A percentile compares a stretch with the other conserved stretches of the same genome.
These are phyloP conservation scores for Hippopotamus amphibius DNA, from an alignment of 2,113 vertebrate species.

Conservation along the genomic window DNA sequence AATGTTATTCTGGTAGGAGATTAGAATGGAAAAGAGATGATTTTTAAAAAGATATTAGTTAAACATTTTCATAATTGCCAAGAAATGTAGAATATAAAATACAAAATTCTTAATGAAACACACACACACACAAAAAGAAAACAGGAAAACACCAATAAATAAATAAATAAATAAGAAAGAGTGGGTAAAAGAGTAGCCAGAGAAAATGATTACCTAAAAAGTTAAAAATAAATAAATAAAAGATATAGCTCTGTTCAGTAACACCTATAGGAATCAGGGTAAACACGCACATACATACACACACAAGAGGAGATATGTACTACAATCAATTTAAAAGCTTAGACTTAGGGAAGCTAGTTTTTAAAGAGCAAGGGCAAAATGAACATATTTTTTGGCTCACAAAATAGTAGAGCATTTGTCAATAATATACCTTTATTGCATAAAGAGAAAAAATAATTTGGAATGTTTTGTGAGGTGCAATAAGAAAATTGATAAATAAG, in stretches of 20 bases:
- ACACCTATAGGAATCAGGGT: not conserved
- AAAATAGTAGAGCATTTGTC: not conserved
- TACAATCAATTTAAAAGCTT: not conserved
- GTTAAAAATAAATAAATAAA: not conserved
- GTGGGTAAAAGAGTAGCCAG: not conserved
- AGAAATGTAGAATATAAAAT: not conserved
- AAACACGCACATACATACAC: not conserved
- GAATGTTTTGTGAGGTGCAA: not conserved
- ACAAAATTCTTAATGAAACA: not conserved
- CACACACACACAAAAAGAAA: no score
- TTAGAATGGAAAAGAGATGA: not conserved
- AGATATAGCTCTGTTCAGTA: not conserved
- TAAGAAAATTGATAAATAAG: not conserved
- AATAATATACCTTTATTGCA: not conserved
- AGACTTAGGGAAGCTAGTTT: not conserved
- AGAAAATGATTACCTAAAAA: not conserved
- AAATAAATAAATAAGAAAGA: not conserved
- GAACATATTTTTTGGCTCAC: not conserved
- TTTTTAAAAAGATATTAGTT: not conserved
- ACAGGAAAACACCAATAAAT: not conserved
- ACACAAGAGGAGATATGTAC: not conserved
- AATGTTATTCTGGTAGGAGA: not conserved
- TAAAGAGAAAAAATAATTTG: not conserved
- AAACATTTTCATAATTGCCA: not conserved
- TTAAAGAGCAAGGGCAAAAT: not conserved